Conservation (phyloP, 2,888 invertebrate species). For the Erebia aethiops region DNA sequence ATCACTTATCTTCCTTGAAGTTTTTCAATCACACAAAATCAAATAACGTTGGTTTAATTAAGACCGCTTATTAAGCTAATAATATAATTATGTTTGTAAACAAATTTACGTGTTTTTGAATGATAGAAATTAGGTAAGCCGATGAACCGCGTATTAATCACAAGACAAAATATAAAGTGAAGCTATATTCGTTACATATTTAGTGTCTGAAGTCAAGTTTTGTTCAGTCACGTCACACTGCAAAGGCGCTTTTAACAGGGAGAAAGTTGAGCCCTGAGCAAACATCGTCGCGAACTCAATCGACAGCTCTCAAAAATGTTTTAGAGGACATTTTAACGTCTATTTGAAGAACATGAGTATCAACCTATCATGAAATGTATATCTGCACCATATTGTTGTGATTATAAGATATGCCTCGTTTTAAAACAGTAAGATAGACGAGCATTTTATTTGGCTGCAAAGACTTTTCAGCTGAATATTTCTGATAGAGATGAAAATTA, state of each 20-base stretch:
- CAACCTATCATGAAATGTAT: background rate
- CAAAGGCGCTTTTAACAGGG: conserved; percentile 60
- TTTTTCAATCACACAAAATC: no score
- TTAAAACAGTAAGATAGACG: no score
- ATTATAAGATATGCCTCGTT: no score
- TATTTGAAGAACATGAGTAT: conserved; percentile 13
- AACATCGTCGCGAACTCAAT: conserved; percentile 51
- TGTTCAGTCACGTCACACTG: conserved; percentile 51
- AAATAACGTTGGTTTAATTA: no score
- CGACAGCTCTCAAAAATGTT: conserved; percentile 51
- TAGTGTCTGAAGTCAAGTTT: conserved; percentile 51
- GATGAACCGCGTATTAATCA: background rate
- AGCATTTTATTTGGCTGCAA: no score
- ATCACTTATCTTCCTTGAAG: no score
- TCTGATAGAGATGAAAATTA: no score
- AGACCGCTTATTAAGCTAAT: no score
- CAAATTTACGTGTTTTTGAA: background rate
- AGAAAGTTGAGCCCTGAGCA: conserved; percentile 59
- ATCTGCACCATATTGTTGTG: no score
- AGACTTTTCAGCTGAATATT: no score
- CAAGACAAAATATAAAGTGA: conserved; percentile 28
- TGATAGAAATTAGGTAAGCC: background rate
- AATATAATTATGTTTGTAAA: no score
- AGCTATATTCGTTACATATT: conserved; percentile 35
- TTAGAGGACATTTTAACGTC: conserved; percentile 33